These are phyloP conservation scores for Vultur gryphus DNA, from an alignment of 2,797 vertebrate genomes.

Conservation along the genomic window DNA sequence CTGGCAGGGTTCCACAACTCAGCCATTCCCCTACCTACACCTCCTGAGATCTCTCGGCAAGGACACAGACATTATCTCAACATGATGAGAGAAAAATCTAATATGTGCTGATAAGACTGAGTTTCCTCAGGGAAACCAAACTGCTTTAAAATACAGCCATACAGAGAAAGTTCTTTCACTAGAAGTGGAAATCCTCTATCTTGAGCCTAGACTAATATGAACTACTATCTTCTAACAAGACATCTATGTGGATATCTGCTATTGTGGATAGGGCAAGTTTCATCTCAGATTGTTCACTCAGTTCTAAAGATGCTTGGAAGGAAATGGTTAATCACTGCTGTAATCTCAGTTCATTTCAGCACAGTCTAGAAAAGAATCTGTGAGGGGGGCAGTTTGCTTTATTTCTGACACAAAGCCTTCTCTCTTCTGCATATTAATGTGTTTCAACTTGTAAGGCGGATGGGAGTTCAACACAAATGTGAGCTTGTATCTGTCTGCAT, in stretches of 20 bases:
- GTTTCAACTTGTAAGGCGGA: neutral
- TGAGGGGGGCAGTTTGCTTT: neutral
- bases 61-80: neutral
- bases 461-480: neutral
- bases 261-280: neutral
- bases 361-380: neutral
- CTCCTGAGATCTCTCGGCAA: neutral
- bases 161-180: neutral
- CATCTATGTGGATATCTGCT: neutral
- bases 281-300: neutral
- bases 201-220: neutral
- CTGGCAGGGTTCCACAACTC: neutral
- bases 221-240: neutral
- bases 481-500: neutral
- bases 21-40: neutral
- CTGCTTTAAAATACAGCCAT: neutral
- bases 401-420: neutral
- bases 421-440: neutral
- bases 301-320: neutral
- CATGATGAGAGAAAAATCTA: neutral
- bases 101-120: neutral
- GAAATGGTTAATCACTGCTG: neutral
- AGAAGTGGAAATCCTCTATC: neutral
- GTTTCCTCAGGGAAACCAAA: neutral
- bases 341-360: neutral